Conservation (phyloP, 1,140 invertebrate genomes). For the Bombus difficillimus region DNA sequence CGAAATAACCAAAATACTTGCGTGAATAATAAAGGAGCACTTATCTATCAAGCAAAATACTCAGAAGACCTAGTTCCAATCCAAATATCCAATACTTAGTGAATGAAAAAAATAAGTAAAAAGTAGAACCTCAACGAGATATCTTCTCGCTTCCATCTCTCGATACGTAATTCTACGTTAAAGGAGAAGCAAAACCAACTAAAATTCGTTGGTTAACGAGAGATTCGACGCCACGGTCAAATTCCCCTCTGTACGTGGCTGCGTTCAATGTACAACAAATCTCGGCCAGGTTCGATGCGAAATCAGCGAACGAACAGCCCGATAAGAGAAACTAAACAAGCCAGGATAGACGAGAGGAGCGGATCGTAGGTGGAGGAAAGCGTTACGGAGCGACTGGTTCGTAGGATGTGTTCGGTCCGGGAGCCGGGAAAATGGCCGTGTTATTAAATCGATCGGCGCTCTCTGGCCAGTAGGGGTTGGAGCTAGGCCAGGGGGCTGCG, state of each 20-base stretch:
- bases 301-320: conserved; percentile 34
- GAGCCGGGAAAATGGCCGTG: conserved; percentile 76
- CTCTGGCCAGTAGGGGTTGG: conserved; percentile 68
- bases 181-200: not conserved
- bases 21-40: too few species aligned
- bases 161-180: too few species aligned
- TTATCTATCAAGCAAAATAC: too few species aligned
- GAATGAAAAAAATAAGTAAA: too few species aligned
- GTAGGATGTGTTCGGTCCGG: conserved; percentile 68
- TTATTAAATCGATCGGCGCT: conserved; percentile 80
- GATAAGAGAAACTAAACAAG: conserved; percentile 50
- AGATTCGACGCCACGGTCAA: not conserved
- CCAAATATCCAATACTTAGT: too few species aligned
- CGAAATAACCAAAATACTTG: too few species aligned
- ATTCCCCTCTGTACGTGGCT: too few species aligned
- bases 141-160: too few species aligned
- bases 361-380: conserved; percentile 30
- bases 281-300: not conserved
- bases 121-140: too few species aligned
- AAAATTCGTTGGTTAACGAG: conserved; percentile 8
- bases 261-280: conserved; percentile 13
- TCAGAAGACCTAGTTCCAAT: too few species aligned
- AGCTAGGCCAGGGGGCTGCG: conserved; percentile 68
- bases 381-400: conserved; percentile 44
- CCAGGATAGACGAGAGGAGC: conserved; percentile 27